Base-by-base conservation (phyloP, 2,888 invertebrate species). In the Machimus rusticus region DNA sequence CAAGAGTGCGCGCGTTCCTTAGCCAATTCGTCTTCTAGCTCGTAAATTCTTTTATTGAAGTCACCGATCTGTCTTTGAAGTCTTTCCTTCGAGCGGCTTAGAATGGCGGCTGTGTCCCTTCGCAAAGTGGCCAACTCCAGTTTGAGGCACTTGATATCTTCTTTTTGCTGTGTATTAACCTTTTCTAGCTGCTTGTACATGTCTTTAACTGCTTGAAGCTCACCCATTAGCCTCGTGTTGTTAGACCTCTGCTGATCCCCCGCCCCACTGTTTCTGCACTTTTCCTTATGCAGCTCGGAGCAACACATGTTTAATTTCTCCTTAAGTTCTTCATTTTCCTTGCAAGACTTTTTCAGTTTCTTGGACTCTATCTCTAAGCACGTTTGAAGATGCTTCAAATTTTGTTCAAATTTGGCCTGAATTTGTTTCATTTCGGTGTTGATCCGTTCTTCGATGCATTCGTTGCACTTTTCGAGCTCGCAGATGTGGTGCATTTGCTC, bases 401-500 rank as follows among this genome's bases (percentile, higher is more conserved):
- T 92, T 23, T 90, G 88, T 31, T 92, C 91, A 39, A 92, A 89
- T 0, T 89, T 89, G 14, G 90, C 90, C 81, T 92, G 91, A 85
- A 91, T 91, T 0, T 89, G 87, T 23, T 90, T 90, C 43, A 92
- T 90, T 87, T 91, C 92, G 6, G 28, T 31, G 51, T 88, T 88
- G n/a, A 89, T 87, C 88, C 89, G 89, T 1, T 90, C 88, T 88
- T 92, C 92, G 78, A 93, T 89, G 34, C 91, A 90, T 23, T 90
- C 90, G 86, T 92, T 92, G 9, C 92, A 89, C 88, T 92, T 91
- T 31, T 92, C 91, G 37, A 93, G 91, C 89, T 92, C 91, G 31
- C 92, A 91, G 1, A 93, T 89, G 5, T 91, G 90, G 14, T 89
- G 88, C 87, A 91, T 91, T 39, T 92, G 92, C n/a, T 91, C 90